phyloP scores from a whole-genome alignment of 2,797 vertebrate genomes.

The Sebastes alutus region DNA sequence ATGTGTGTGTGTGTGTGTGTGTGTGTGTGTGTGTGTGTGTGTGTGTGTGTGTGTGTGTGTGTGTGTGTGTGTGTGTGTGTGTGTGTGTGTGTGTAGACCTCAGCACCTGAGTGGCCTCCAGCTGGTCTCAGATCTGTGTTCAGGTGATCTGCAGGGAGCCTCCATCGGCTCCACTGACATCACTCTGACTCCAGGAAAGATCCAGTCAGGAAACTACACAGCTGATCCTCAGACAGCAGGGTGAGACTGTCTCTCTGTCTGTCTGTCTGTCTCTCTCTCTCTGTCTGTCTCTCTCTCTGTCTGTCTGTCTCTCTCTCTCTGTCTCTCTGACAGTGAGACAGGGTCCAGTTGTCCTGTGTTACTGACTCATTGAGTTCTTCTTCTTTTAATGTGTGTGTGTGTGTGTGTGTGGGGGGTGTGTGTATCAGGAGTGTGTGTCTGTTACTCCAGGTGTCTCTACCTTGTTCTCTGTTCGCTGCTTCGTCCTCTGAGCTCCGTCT shows the following conservation, averaged over 20 bases:
- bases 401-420: neutral
- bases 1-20: neutral
- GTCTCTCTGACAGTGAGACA: neutral
- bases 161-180: slow-evolving; percentile 93
- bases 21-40: neutral
- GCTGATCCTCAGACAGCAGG: slow-evolving; percentile 97
- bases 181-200: slow-evolving; percentile 88
- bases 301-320: slow-evolving; percentile 14
- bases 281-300: neutral
- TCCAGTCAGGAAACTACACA: slow-evolving; percentile 87
- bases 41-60: too few relatives aligned
- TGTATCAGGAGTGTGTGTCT: slow-evolving; percentile 92
- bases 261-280: too few relatives aligned
- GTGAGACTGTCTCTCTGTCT: slow-evolving; percentile 73
- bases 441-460: slow-evolving; percentile 92
- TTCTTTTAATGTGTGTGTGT: neutral
- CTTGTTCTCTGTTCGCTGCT: slow-evolving; percentile 90
- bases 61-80: too few relatives aligned
- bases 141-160: slow-evolving; percentile 89
- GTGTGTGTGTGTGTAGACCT: too few relatives aligned
- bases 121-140: slow-evolving; percentile 90
- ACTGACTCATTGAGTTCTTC: neutral
- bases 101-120: slow-evolving; percentile 95
- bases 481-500: slow-evolving; percentile 88
- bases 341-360: slow-evolving; percentile 13